Percentiles rank a stretch among this genome's conserved stretches.
These are phyloP conservation scores for Muntiacus muntjak DNA, from an alignment of 2,113 vertebrate genomes.

Conservation along the genomic window DNA sequence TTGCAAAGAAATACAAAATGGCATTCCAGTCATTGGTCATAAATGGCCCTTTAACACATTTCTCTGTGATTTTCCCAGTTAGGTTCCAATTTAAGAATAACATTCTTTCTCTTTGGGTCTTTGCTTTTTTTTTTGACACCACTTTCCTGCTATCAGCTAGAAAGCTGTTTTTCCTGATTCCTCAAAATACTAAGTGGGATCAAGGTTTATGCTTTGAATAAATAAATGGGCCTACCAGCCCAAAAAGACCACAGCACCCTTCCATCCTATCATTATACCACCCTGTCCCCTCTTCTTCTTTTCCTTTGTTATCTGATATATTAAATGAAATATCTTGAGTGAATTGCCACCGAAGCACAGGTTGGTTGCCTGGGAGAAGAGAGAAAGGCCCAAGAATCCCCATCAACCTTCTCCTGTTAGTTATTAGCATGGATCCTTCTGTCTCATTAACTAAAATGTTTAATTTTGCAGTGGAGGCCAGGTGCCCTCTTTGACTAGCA, in stretches of 20 bases:
- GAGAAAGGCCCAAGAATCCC: background rate
- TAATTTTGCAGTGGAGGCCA: background rate
- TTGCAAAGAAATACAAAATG: background rate
- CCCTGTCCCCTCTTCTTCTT: background rate
- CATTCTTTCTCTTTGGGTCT: background rate
- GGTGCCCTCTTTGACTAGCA: background rate
- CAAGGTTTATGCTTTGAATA: background rate
- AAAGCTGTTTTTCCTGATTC: background rate
- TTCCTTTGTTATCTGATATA: background rate
- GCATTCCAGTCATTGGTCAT: background rate
- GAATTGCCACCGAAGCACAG: background rate
- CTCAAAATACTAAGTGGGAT: background rate
- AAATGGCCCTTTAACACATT: background rate
- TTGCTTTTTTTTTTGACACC: background rate
- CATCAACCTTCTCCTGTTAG: background rate
- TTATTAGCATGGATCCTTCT: background rate
- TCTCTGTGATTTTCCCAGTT: background rate
- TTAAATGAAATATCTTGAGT: background rate
- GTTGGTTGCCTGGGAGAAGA: background rate
- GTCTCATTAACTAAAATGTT: background rate
- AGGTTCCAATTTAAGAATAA: constrained; percentile 15
- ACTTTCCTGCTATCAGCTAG: background rate
- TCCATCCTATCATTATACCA: background rate
- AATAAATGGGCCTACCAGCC: background rate
- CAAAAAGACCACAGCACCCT: background rate